Percentiles rank a stretch among this genome's conserved stretches.
Evolutionary conservation across 2,113 vertebrate genomes (phyloP).

Genomic region (Antennarius striatus): DNA sequence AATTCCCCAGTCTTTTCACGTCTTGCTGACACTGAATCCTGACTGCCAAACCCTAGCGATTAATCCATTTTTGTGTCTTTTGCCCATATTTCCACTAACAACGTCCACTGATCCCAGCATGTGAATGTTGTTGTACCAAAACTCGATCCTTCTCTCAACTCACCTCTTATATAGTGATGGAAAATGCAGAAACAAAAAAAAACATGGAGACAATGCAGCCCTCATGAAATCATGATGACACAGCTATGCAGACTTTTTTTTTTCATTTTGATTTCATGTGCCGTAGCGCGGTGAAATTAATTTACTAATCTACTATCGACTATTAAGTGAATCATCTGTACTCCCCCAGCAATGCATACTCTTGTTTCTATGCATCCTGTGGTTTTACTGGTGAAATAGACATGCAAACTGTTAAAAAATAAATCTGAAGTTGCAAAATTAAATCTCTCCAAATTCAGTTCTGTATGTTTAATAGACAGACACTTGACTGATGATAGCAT

Average conservation of each 20-base stretch:
- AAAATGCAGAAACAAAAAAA: too few species aligned
- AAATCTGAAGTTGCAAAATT: too few species aligned
- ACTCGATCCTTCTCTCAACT: constrained; percentile 4
- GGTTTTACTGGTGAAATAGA: not conserved
- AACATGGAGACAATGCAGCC: too few species aligned
- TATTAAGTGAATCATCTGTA: constrained; percentile 55
- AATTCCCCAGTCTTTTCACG: constrained; percentile 70
- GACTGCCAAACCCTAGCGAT: constrained; percentile 60
- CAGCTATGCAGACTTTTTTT: too few species aligned
- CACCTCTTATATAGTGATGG: too few species aligned
- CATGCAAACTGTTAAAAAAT: too few species aligned
- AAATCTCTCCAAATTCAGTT: too few species aligned
- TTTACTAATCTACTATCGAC: constrained; percentile 4
- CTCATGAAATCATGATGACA: too few species aligned
- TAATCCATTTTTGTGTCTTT: constrained; percentile 63
- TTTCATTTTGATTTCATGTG: constrained; percentile 11
- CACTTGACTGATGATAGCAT: not conserved
- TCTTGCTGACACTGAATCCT: constrained; percentile 72
- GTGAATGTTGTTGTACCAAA: constrained; percentile 18
- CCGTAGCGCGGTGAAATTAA: constrained; percentile 17
- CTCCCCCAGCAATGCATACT: constrained; percentile 38
- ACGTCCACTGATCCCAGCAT: constrained; percentile 58
- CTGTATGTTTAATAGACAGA: too few species aligned
- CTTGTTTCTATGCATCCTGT: constrained; percentile 37
- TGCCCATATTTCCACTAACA: not conserved